phyloP scores from a whole-genome alignment of 1,140 invertebrate genomes.

The Scaptodrosophila lebanonensis region DNA sequence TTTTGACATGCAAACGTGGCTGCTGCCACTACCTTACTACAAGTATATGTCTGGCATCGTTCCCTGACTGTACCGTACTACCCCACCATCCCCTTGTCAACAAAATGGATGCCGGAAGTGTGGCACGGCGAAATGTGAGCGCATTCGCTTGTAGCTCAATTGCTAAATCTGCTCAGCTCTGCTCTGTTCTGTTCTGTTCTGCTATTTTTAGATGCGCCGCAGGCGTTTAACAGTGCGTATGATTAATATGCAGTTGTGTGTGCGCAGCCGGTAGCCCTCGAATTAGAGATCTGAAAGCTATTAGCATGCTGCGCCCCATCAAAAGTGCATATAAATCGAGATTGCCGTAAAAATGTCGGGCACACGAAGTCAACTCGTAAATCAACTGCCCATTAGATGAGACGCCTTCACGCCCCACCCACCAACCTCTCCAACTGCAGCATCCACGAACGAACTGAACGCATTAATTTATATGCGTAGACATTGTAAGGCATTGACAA shows the following conservation, averaged over 20 bases:
- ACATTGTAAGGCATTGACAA: constrained; percentile 12
- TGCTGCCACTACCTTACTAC: too few relatives aligned
- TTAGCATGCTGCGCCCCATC: constrained; percentile 36
- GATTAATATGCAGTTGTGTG: constrained; percentile 51
- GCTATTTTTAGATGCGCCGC: constrained; percentile 18
- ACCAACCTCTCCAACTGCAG: constrained; percentile 18
- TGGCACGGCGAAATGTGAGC: constrained; percentile 48
- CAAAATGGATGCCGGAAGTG: constrained; percentile 59
- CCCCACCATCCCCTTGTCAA: too few relatives aligned
- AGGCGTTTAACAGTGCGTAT: constrained; percentile 50
- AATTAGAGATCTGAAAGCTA: too few relatives aligned
- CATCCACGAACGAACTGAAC: too few relatives aligned
- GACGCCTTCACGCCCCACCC: too few relatives aligned
- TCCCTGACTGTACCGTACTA: too few relatives aligned
- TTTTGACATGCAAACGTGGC: too few relatives aligned
- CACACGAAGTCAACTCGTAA: constrained; percentile 40
- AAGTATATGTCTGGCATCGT: too few relatives aligned
- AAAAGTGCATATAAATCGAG: constrained; percentile 63
- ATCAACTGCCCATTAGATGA: constrained; percentile 62
- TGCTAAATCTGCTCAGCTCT: constrained; percentile 39
- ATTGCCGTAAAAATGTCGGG: constrained; percentile 60
- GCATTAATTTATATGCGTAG: constrained; percentile 36
- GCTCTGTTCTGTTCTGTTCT: background rate
- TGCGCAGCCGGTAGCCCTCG: constrained; percentile 7
- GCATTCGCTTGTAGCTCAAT: constrained; percentile 47